A percentile compares a stretch with the other conserved stretches of the same genome.
Evolutionary conservation across 2,797 vertebrate species (phyloP).

Genomic region (Takifugu ocellatus): DNA sequence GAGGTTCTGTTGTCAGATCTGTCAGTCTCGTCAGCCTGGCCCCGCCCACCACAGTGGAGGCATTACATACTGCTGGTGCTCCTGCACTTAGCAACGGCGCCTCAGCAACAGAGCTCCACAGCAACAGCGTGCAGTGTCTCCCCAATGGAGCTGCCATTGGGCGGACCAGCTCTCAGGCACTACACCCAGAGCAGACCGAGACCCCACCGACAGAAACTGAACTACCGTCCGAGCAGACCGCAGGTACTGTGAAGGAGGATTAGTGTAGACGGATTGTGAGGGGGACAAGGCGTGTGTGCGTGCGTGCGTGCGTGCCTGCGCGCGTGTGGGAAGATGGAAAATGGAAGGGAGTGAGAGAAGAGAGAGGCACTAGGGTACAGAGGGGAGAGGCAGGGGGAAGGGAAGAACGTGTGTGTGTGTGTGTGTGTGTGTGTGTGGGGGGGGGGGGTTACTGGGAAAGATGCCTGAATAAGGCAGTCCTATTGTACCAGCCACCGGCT

Average conservation of each 20-base stretch:
- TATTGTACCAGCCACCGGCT: conserved; percentile 63
- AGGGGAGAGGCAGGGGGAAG: conserved; percentile 74
- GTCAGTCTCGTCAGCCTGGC: conserved; percentile 66
- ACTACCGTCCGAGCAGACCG: conserved; percentile 72
- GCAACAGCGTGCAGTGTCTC: conserved; percentile 78
- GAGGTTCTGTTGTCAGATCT: conserved; percentile 72
- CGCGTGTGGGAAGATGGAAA: conserved; percentile 47
- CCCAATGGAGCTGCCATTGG: conserved; percentile 79
- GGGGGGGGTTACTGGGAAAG: conserved; percentile 47
- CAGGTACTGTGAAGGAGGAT: conserved; percentile 65
- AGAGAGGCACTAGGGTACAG: conserved; percentile 63
- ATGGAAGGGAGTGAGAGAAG: conserved; percentile 58
- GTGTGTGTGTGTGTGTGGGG: conserved; percentile 36
- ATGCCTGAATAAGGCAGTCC: conserved; percentile 61
- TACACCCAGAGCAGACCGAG: conserved; percentile 78
- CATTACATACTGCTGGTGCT: conserved; percentile 76
- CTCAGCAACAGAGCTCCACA: conserved; percentile 75
- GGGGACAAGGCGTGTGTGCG: conserved; percentile 28
- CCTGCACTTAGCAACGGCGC: conserved; percentile 76
- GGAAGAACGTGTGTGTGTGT: conserved; percentile 46
- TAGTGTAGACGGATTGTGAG: conserved; percentile 49
- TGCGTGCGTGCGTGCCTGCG: conserved; percentile 19
- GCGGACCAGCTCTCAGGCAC: conserved; percentile 76
- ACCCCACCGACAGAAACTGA: conserved; percentile 75
- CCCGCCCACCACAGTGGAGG: conserved; percentile 67